phyloP scores from a whole-genome alignment of 2,888 invertebrate species.

The Pemphredon lugubris region DNA sequence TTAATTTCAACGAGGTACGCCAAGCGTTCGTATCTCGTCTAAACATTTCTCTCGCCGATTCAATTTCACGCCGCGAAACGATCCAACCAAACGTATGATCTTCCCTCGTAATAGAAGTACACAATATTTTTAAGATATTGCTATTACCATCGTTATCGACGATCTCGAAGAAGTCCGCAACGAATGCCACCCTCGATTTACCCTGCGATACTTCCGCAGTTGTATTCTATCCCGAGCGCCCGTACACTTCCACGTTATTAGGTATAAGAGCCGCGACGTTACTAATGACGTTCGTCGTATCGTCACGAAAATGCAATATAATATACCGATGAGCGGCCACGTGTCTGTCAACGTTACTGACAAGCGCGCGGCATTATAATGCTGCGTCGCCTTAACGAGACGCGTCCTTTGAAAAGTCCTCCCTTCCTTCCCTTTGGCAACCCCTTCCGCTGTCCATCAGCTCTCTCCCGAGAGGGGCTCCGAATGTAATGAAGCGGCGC shows the following conservation, averaged over 20 bases:
- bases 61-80: too few species aligned
- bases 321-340: conserved; percentile 58
- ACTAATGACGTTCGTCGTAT: conserved; percentile 42
- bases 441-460: conserved; percentile 68
- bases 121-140: too few species aligned
- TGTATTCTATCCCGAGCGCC: background rate
- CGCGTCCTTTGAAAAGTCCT: conserved; percentile 68
- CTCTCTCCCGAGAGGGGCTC: conserved; percentile 60
- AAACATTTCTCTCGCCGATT: too few species aligned
- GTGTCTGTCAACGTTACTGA: conserved; percentile 55
- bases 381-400: conserved; percentile 77
- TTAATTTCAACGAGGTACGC: too few species aligned
- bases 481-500: conserved; percentile 72
- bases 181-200: too few species aligned
- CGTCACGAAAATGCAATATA: conserved; percentile 44
- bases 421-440: conserved; percentile 59
- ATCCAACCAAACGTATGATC: too few species aligned
- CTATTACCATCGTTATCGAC: too few species aligned
- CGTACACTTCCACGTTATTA: conserved; percentile 15
- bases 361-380: conserved; percentile 62
- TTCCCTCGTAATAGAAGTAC: too few species aligned
- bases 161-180: too few species aligned
- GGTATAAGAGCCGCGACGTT: conserved; percentile 18
- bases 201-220: background rate
- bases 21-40: too few species aligned